Evolutionary conservation across 2,113 vertebrate genomes (phyloP).

Genomic region (Tauraco erythrolophus): DNA sequence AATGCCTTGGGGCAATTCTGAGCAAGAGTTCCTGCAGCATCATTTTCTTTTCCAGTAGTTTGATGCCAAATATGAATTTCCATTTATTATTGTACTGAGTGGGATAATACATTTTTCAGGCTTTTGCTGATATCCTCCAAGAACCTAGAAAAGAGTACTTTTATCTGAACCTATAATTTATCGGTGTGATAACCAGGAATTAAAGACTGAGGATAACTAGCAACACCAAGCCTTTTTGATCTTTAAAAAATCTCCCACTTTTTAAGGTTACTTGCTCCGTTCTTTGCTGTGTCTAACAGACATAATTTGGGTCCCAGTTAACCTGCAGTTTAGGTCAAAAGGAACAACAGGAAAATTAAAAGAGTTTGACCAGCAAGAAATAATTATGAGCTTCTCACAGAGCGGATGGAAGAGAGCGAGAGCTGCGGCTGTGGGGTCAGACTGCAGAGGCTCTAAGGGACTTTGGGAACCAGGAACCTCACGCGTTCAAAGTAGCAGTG

Average conservation of each 20-base stretch:
- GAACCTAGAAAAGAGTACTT: not conserved
- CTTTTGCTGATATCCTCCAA: conserved; percentile 25
- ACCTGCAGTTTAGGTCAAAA: not conserved
- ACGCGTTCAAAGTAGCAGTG: rapidly evolving
- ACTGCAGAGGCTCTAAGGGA: not conserved
- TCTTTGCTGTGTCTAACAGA: not conserved
- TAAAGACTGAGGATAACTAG: conserved; percentile 21
- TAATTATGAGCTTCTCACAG: not conserved
- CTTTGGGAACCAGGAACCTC: not conserved
- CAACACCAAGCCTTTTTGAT: not conserved
- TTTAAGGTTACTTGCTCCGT: not conserved
- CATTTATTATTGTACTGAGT: not conserved
- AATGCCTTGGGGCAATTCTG: not conserved
- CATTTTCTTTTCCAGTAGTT: not conserved
- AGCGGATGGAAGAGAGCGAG: not conserved
- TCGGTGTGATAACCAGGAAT: conserved; percentile 8
- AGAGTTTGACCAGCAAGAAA: not conserved
- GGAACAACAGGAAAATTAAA: not conserved
- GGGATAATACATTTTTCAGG: not conserved
- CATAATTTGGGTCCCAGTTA: not conserved
- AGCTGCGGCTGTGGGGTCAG: not conserved
- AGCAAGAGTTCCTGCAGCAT: not conserved
- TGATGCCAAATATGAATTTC: not conserved
- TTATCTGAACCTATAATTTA: conserved; percentile 45
- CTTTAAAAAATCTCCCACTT: not conserved